Percentiles rank a stretch among this genome's conserved stretches.
Conservation (phyloP, 2,797 vertebrate genomes). For the Heliangelus exortis region DNA sequence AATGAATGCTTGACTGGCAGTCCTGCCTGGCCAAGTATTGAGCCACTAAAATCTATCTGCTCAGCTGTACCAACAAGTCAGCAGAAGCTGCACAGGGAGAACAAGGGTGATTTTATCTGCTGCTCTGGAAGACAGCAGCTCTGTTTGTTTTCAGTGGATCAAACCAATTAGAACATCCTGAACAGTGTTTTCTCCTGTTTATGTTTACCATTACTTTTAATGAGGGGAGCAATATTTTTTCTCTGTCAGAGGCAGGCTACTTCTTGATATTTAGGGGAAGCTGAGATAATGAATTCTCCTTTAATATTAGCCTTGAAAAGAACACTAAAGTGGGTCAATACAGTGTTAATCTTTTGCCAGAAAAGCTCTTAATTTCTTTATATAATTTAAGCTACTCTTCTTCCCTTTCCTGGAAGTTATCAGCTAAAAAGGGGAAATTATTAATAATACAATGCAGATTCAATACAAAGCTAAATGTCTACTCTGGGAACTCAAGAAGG, state of each 20-base stretch:
- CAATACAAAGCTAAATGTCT: neutral
- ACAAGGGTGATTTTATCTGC: neutral
- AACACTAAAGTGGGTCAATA: neutral
- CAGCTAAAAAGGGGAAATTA: neutral
- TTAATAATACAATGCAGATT: neutral
- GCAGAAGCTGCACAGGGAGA: neutral
- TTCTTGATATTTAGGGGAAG: neutral
- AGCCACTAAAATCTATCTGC: neutral
- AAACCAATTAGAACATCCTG: neutral
- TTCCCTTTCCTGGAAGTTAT: slow-evolving; percentile 6
- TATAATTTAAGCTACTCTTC: neutral
- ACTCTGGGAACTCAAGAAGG: neutral
- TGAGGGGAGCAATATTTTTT: neutral
- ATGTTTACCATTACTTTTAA: neutral
- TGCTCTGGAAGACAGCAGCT: neutral
- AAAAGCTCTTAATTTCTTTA: slow-evolving; percentile 12
- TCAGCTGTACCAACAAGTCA: neutral
- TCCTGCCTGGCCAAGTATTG: neutral
- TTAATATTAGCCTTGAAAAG: neutral
- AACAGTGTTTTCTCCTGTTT: neutral
- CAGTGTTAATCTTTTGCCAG: neutral
- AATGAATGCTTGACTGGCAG: neutral
- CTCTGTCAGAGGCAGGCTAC: neutral
- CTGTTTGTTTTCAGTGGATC: neutral
- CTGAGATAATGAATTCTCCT: neutral